phyloP scores from a whole-genome alignment of 1,140 invertebrate species.

The Bombus pascuorum region DNA sequence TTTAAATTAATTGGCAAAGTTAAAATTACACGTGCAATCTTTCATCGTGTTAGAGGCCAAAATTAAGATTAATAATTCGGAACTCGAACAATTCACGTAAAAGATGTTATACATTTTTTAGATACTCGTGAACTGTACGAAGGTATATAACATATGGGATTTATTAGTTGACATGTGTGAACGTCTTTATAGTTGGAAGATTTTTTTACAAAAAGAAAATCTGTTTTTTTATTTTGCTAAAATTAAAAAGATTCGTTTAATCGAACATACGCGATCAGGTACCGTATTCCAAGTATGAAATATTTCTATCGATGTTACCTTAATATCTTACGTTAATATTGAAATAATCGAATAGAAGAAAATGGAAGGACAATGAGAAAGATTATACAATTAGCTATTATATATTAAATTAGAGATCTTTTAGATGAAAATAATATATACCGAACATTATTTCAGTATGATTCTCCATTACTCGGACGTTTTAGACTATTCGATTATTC shows the following conservation, averaged over 20 bases:
- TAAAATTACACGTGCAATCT: background rate
- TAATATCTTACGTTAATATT: background rate
- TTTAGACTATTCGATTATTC: constrained; percentile 37
- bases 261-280: too few species aligned
- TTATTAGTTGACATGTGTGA: background rate
- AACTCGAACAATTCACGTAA: background rate
- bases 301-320: background rate
- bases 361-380: background rate
- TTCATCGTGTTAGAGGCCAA: background rate
- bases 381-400: too few species aligned
- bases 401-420: background rate
- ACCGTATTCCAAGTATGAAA: background rate
- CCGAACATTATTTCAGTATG: background rate
- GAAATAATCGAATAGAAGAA: background rate
- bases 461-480: background rate
- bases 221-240: background rate
- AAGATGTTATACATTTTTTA: background rate
- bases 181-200: background rate
- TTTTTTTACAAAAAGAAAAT: background rate
- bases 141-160: constrained; percentile 43
- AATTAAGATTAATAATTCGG: background rate
- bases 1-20: constrained; percentile 12
- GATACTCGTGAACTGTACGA: background rate
- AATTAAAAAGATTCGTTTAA: background rate
- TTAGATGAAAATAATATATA: background rate